A percentile compares a stretch with the other conserved stretches of the same genome.
Evolutionary conservation across 2,113 vertebrate species (phyloP).

Genomic region (Stegostoma tigrinum): DNA sequence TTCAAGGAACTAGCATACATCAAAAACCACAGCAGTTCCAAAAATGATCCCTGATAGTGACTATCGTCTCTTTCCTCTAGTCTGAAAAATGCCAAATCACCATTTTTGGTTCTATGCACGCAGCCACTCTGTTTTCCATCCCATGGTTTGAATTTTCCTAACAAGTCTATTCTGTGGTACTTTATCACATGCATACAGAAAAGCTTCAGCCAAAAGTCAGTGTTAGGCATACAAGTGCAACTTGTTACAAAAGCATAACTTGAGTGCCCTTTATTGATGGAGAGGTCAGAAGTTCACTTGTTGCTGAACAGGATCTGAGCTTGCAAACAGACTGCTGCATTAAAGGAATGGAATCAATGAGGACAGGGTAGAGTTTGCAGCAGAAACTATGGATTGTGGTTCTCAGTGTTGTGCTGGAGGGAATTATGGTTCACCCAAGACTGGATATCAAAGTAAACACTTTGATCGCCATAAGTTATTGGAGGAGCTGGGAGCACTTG

Average conservation of each 20-base stretch:
- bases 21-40: no score
- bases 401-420: background rate
- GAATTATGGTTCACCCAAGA: background rate
- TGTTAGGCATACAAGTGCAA: background rate
- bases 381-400: background rate
- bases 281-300: background rate
- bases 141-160: background rate
- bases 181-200: background rate
- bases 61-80: background rate
- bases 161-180: background rate
- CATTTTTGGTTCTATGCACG: background rate
- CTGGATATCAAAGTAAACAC: background rate
- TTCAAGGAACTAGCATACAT: no score
- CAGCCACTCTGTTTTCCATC: background rate
- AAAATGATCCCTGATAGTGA: background rate
- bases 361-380: background rate
- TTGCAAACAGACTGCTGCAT: background rate
- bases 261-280: background rate
- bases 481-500: background rate
- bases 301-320: background rate
- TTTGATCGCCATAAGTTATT: background rate
- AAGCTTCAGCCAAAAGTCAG: background rate
- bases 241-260: background rate
- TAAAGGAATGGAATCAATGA: background rate
- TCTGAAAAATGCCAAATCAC: background rate